Evolutionary conservation across 2,113 vertebrate genomes (phyloP).

Genomic region (Pundamilia nyererei): DNA sequence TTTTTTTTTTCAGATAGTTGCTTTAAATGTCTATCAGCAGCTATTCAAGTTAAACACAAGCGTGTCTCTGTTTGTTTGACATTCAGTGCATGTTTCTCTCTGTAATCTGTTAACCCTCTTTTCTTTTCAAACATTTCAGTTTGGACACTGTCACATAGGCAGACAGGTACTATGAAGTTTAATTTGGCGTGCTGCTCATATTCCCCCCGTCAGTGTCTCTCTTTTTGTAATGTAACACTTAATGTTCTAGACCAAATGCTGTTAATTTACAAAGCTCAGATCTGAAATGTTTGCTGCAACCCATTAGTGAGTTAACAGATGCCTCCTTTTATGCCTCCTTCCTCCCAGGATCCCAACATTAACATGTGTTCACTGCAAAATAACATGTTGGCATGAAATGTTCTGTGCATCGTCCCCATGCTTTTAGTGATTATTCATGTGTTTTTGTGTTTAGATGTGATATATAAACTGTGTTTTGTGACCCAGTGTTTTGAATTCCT

Average conservation of each 20-base stretch:
- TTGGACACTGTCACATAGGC: slow-evolving; percentile 75
- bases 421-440: neutral
- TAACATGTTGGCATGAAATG: slow-evolving; percentile 76
- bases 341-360: neutral
- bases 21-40: neutral
- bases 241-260: slow-evolving; percentile 75
- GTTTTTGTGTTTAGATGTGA: slow-evolving; percentile 2
- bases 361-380: slow-evolving; percentile 60
- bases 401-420: slow-evolving; percentile 26
- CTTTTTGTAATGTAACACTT: slow-evolving; percentile 29
- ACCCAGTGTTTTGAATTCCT: neutral
- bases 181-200: slow-evolving; percentile 51
- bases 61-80: slow-evolving; percentile 22
- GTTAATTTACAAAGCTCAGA: slow-evolving; percentile 67
- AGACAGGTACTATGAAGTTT: slow-evolving; percentile 68
- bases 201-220: slow-evolving; percentile 15
- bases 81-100: slow-evolving; percentile 38
- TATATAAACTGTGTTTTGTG: neutral
- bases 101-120: slow-evolving; percentile 69
- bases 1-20: neutral
- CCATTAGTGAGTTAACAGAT: neutral
- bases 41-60: neutral
- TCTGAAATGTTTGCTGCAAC: neutral
- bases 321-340: neutral
- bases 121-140: slow-evolving; percentile 69